Conservation (phyloP, 2,797 vertebrate genomes). For the Lutjanus campechanus region DNA sequence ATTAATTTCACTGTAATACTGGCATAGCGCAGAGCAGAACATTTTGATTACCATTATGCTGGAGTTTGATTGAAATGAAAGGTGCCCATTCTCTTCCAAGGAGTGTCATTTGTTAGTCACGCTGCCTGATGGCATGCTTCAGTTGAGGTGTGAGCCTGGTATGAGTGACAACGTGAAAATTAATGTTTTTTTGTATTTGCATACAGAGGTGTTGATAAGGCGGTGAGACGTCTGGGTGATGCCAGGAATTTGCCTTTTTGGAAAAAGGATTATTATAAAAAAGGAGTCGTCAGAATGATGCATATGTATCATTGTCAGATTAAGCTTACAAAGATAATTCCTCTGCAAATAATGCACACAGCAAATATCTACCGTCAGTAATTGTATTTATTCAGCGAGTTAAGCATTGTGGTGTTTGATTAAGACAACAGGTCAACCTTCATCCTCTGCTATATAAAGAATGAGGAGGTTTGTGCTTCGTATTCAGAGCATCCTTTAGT, state of each 20-base stretch:
- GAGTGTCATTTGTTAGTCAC: conserved; percentile 73
- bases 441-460: conserved; percentile 2
- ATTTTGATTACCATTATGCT: conserved; percentile 65
- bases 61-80: conserved; percentile 72
- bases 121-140: conserved; percentile 66
- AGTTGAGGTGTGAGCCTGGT: conserved; percentile 61
- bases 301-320: conserved; percentile 67
- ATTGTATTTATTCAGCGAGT: conserved; percentile 35
- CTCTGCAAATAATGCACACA: conserved; percentile 49
- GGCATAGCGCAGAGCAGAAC: conserved; percentile 43
- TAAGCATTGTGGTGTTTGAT: conserved; percentile 45
- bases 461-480: not conserved
- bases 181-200: conserved; percentile 64
- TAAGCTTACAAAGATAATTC: conserved; percentile 55
- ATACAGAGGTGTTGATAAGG: conserved; percentile 76
- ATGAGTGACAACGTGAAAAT: conserved; percentile 77
- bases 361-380: conserved; percentile 44
- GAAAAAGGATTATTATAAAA: conserved; percentile 49
- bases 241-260: conserved; percentile 56
- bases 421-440: conserved; percentile 38
- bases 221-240: conserved; percentile 48
- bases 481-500: conserved; percentile 10
- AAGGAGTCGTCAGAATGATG: conserved; percentile 49
- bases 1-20: conserved; percentile 58
- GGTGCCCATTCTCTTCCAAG: conserved; percentile 62